Percentiles rank a stretch among this genome's conserved stretches.
These are phyloP conservation scores for Noctua comes DNA, from an alignment of 2,888 invertebrate species.

Conservation along the genomic window DNA sequence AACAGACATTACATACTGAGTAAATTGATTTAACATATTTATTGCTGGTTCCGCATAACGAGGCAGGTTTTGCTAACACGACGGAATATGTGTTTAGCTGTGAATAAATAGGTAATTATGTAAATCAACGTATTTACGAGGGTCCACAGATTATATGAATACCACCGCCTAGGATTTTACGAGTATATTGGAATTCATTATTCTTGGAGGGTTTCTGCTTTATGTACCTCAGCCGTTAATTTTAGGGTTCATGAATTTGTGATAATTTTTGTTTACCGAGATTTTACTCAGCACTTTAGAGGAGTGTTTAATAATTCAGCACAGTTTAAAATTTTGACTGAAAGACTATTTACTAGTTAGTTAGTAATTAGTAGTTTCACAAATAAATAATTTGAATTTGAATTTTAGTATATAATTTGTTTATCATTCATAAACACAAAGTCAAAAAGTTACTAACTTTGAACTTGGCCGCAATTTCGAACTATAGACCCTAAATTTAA, in stretches of 20 bases:
- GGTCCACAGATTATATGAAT: constrained; percentile 51
- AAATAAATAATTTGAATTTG: no score
- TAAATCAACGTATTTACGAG: constrained; percentile 57
- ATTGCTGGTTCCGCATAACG: constrained; percentile 42
- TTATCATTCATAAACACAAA: no score
- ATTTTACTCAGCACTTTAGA: constrained; percentile 1
- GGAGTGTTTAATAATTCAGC: not conserved
- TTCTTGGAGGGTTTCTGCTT: constrained; percentile 39
- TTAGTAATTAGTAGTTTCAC: no score
- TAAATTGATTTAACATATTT: constrained; percentile 45
- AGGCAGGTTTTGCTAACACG: constrained; percentile 39
- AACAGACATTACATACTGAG: constrained; percentile 9
- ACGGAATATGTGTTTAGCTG: constrained; percentile 61
- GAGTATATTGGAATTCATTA: constrained; percentile 54
- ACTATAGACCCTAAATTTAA: constrained; percentile 3
- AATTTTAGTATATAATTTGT: no score
- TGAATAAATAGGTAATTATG: constrained; percentile 62
- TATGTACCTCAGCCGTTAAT: constrained; percentile 30
- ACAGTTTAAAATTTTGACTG: not conserved
- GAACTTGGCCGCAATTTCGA: not conserved
- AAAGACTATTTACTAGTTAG: not conserved
- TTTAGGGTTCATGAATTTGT: constrained; percentile 26
- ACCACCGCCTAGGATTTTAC: constrained; percentile 50
- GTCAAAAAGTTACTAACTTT: no score
- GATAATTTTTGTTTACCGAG: constrained; percentile 20